Conservation (phyloP, 2,888 invertebrate species). For the Chymomyza caudatula region DNA sequence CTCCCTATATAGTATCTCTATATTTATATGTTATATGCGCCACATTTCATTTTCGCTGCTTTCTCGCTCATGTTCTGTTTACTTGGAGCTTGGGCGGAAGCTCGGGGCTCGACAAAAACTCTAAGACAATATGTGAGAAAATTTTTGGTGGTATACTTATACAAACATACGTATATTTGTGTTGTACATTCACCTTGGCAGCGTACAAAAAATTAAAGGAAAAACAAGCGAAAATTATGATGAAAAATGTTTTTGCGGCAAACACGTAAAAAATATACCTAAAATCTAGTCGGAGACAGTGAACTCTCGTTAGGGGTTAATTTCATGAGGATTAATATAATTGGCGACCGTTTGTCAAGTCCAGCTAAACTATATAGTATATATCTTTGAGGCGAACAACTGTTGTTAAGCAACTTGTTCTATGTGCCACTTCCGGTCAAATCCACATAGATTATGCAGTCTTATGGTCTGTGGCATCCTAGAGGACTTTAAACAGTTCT, state of each 20-base stretch:
- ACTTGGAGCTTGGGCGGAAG: background rate
- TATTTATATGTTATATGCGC: background rate
- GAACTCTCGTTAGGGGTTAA: constrained; percentile 10
- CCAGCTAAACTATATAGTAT: too few relatives aligned
- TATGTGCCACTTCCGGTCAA: too few relatives aligned
- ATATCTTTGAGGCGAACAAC: too few relatives aligned
- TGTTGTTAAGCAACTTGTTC: too few relatives aligned
- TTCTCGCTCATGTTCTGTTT: constrained; percentile 13
- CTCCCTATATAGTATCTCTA: background rate
- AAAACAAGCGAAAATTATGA: background rate
- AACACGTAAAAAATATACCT: constrained; percentile 39
- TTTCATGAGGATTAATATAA: background rate
- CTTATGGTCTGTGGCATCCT: too few relatives aligned
- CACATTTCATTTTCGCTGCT: constrained; percentile 40
- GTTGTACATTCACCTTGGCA: constrained; percentile 68
- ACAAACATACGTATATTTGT: constrained; percentile 35
- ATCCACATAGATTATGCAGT: too few relatives aligned
- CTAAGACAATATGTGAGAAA: constrained; percentile 46
- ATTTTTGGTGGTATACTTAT: constrained; percentile 32
- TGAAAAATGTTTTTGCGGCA: constrained; percentile 34
- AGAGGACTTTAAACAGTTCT: too few relatives aligned
- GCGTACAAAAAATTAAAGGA: constrained; percentile 30
- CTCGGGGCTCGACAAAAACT: constrained; percentile 16
- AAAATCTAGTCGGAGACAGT: constrained; percentile 18
- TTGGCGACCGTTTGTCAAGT: too few relatives aligned